Evolutionary conservation across 2,797 vertebrate species (phyloP).

Genomic region (Taeniopygia guttata): DNA sequence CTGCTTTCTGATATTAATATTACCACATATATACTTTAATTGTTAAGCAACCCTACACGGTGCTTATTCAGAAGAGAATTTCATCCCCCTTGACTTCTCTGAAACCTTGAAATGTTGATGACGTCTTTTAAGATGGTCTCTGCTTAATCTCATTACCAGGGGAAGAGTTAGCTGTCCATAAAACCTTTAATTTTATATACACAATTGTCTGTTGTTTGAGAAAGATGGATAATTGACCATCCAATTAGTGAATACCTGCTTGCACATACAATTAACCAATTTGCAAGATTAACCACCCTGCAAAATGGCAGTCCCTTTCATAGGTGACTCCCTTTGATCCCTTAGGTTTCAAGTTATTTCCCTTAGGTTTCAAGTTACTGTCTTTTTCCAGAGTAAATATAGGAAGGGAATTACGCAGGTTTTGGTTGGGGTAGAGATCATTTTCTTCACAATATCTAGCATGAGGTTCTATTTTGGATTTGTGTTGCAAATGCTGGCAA

Average conservation of each 20-base stretch:
- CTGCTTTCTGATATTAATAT: conserved; percentile 47
- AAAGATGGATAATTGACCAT: conserved; percentile 40
- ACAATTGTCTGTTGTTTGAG: conserved; percentile 23
- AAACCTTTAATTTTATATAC: conserved; percentile 26
- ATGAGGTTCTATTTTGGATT: neutral
- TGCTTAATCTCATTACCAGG: conserved; percentile 10
- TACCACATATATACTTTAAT: conserved; percentile 46
- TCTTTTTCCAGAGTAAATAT: neutral
- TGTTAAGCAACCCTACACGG: conserved; percentile 20
- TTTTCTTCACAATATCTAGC: neutral
- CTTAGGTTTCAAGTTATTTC: neutral
- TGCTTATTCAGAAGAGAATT: conserved; percentile 46
- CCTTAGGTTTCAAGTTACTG: neutral
- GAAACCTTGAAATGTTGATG: conserved; percentile 39
- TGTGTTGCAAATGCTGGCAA: neutral
- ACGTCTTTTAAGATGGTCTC: conserved; percentile 5
- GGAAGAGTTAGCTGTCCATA: conserved; percentile 5
- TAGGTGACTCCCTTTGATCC: neutral
- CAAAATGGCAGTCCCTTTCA: neutral
- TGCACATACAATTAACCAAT: conserved; percentile 9
- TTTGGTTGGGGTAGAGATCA: neutral
- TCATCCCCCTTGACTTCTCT: neutral
- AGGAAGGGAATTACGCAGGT: neutral
- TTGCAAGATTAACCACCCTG: neutral
- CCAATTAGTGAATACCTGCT: conserved; percentile 51